Evolutionary conservation across 2,113 vertebrate species (phyloP), one percentile per base, ranked within the genome.

Genomic region (Melozone crissalis): DNA sequence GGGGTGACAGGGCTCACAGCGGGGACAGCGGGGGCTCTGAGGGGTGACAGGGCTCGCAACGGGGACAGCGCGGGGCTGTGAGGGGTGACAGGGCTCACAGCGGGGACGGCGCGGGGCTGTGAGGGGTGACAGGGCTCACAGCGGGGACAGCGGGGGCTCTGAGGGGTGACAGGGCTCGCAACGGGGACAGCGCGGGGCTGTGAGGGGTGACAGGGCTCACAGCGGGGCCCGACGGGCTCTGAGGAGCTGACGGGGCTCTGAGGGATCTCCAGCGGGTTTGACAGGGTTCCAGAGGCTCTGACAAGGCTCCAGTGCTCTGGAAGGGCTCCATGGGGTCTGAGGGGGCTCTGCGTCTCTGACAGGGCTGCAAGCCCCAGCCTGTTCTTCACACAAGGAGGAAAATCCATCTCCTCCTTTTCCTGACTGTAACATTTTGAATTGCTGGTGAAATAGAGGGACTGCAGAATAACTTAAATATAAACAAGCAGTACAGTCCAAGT

Each of bases 191-290:
- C 18, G 43, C 15, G 18, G 10, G 24, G 39, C 37, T 28, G 3
- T 28, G 30, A 4, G 57, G 43, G 26, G 27, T 28, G 51, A 28
- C 27, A 27, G 27, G 26, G 51, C 51, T 52, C 26, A 47, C 7
- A 47, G 47, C 17, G 35, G 26, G 39, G 55, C 11, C 15, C 2
- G 43, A 1, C 2, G 13, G 14, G 9, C 30, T 23, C 5, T 11
- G 13, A 5, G 61, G 31, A 7, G 9, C 51, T 26, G 17, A 5
- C 1, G 2, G 44, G 10, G 58, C 6, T 18, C 16, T 47, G 55
- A 21, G 19, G 6, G 15, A 4, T 9, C 51, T 19, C 2, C 43
- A 0, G 2, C 1, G 22, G 4, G 3, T 13, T 13, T 76, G n/a
- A 30, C 30, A 10, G 31, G 3, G 30, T 17, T n/a, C 5, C 13